phyloP scores from a whole-genome alignment of 2,888 invertebrate species.

The Leptinotarsa peninsularis region DNA sequence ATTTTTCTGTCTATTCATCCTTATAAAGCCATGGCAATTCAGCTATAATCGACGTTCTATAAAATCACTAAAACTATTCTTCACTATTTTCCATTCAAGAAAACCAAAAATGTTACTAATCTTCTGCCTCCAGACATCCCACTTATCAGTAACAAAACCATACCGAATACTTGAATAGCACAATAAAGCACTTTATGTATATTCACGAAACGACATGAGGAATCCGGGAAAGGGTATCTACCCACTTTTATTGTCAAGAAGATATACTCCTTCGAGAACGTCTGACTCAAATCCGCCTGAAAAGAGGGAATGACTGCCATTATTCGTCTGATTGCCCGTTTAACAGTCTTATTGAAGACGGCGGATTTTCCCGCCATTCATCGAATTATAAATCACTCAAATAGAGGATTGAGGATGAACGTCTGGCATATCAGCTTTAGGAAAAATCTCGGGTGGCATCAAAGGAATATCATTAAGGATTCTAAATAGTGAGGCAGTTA shows the following conservation, averaged over 20 bases:
- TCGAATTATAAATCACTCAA: slow-evolving; percentile 13
- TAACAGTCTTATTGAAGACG: slow-evolving; percentile 3
- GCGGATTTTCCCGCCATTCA: slow-evolving; percentile 7
- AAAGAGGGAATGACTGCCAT: slow-evolving; percentile 3
- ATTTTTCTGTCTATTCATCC: no score
- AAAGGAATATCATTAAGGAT: neutral
- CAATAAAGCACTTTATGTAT: slow-evolving; percentile 3
- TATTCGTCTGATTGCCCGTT: slow-evolving; percentile 10
- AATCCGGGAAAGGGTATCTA: neutral
- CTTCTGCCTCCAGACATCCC: no score
- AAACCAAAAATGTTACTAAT: no score
- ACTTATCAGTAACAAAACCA: neutral
- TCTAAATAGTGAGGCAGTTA: neutral
- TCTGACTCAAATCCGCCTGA: neutral
- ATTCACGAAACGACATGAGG: slow-evolving; percentile 6
- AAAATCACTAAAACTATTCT: no score
- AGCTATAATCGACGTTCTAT: no score
- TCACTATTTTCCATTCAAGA: no score
- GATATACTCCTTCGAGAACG: neutral
- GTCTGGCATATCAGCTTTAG: slow-evolving; percentile 1
- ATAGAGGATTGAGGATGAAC: slow-evolving; percentile 3
- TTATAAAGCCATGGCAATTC: no score
- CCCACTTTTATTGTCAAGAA: neutral
- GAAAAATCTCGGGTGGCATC: neutral
- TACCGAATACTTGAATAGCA: neutral